These are phyloP conservation scores for Leucopsar rothschildi DNA, from an alignment of 2,113 vertebrate species.

Conservation along the genomic window DNA sequence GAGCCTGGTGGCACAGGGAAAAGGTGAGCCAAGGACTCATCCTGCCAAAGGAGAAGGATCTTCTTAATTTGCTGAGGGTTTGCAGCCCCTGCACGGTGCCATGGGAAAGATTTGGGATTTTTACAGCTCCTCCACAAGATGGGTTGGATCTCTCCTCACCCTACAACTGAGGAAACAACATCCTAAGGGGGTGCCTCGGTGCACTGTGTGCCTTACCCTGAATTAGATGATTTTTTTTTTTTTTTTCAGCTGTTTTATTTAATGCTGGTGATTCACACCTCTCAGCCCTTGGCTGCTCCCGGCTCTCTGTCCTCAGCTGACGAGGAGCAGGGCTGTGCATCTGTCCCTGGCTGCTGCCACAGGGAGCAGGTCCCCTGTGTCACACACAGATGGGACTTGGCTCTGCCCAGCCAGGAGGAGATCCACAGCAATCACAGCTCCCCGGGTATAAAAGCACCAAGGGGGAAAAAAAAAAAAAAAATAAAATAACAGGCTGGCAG, in stretches of 20 bases:
- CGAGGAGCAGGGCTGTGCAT: background rate
- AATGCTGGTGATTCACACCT: background rate
- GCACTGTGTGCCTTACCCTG: background rate
- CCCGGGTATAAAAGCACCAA: background rate
- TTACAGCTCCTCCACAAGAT: background rate
- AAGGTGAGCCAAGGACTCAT: background rate
- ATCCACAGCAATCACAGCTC: background rate
- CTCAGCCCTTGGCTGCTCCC: background rate
- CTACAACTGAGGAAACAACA: background rate
- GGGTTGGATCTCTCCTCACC: background rate
- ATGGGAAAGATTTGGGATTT: background rate
- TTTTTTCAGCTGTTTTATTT: background rate
- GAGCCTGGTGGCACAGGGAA: background rate
- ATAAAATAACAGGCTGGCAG: rapidly evolving
- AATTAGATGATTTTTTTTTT: background rate
- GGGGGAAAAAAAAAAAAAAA: no score
- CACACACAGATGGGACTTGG: background rate
- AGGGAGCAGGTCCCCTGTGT: background rate
- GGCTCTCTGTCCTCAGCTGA: background rate
- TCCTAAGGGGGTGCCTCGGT: background rate
- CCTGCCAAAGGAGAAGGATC: background rate
- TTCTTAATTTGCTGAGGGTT: background rate
- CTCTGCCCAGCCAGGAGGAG: background rate
- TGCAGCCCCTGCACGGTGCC: background rate
- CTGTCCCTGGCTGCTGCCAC: background rate